Percentiles rank a stretch among this genome's conserved stretches.
phyloP scores from a whole-genome alignment of 2,113 vertebrate genomes.

The Strix aluco region DNA sequence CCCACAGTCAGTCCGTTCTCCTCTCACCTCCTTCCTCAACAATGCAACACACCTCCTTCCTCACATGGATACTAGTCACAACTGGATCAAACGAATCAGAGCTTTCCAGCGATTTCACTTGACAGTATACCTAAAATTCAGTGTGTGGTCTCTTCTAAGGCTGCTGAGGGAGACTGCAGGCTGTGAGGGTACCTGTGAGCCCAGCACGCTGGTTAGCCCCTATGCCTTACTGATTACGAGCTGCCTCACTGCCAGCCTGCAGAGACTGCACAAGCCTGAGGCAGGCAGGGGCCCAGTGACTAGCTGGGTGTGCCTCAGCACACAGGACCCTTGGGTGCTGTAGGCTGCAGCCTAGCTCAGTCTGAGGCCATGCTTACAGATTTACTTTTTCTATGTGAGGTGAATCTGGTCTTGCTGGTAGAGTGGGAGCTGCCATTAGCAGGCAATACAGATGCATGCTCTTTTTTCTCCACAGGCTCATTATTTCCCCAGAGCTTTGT shows the following conservation, averaged over 20 bases:
- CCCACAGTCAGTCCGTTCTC: background rate
- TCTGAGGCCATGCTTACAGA: background rate
- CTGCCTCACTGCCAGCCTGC: background rate
- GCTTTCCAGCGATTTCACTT: background rate
- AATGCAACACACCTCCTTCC: background rate
- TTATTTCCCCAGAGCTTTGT: background rate
- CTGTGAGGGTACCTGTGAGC: background rate
- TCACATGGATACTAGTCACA: background rate
- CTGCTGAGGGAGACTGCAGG: background rate
- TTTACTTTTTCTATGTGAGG: background rate
- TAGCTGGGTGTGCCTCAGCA: background rate
- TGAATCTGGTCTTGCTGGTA: background rate
- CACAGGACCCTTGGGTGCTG: background rate
- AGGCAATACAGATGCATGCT: background rate
- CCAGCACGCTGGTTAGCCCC: background rate
- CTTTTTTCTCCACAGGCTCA: background rate
- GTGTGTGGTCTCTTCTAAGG: background rate
- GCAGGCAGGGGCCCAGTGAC: accelerated
- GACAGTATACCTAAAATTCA: background rate
- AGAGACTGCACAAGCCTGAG: background rate
- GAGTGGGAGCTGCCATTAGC: background rate
- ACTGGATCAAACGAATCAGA: background rate
- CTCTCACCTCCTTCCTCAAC: background rate
- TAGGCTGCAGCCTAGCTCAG: background rate
- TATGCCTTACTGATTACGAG: background rate